Conservation (phyloP, 1,140 invertebrate species). For the Ectropis grisescens region DNA sequence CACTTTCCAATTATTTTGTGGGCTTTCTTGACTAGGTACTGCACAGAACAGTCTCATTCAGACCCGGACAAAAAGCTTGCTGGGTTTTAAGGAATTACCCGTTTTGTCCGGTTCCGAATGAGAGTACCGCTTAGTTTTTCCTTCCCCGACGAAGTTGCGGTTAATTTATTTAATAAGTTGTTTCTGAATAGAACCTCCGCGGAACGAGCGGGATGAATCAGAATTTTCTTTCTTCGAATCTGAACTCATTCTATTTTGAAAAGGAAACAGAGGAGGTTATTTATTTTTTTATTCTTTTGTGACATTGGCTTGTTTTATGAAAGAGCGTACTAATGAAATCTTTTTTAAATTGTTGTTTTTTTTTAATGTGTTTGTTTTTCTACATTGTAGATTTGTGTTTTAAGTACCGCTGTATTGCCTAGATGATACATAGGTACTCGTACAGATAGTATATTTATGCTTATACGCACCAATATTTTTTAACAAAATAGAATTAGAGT, state of each 20-base stretch:
- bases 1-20: conserved; percentile 68
- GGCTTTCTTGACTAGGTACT: conserved; percentile 32
- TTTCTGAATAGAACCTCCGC: conserved; percentile 49
- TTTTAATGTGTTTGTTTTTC: not conserved
- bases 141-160: conserved; percentile 55
- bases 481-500: no score
- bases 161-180: conserved; percentile 67
- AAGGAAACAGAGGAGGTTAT: conserved; percentile 16
- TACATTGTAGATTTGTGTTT: not conserved
- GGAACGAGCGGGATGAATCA: conserved; percentile 40
- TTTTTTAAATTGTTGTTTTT: conserved; percentile 3
- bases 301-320: conserved; percentile 1
- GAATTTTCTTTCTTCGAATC: conserved; percentile 28
- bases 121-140: conserved; percentile 20
- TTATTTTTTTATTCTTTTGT: conserved; percentile 9
- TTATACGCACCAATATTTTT: no score
- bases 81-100: conserved; percentile 59
- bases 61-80: conserved; percentile 42
- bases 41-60: conserved; percentile 42
- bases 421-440: no score
- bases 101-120: conserved; percentile 33
- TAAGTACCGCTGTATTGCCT: not conserved
- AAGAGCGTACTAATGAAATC: conserved; percentile 6
- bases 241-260: no score
- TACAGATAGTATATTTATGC: no score